Conservation (phyloP, 1,140 invertebrate genomes). For the Apis florea region DNA sequence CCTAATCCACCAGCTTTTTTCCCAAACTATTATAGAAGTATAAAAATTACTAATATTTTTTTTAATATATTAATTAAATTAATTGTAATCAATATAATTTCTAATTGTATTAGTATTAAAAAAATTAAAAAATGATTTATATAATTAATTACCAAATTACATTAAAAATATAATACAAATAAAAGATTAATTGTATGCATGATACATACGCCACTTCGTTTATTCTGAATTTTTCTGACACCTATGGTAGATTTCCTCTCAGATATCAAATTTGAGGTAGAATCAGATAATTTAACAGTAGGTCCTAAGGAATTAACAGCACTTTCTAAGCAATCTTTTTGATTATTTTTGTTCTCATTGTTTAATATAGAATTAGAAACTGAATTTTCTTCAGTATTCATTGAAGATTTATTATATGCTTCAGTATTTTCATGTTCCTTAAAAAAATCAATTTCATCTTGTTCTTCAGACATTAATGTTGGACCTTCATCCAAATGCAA, state of each 20-base stretch:
- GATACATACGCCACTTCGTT: slow-evolving; percentile 84
- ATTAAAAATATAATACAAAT: neutral
- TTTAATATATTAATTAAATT: neutral
- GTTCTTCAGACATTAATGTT: slow-evolving; percentile 77
- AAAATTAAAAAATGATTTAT: neutral
- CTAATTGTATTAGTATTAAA: neutral
- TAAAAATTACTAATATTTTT: neutral
- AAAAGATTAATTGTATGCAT: slow-evolving; percentile 64
- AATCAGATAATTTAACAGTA: slow-evolving; percentile 74
- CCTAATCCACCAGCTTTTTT: slow-evolving; percentile 94
- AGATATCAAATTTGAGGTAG: slow-evolving; percentile 68
- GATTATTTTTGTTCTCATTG: slow-evolving; percentile 37
- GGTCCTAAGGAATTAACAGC: slow-evolving; percentile 65
- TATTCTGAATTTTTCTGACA: slow-evolving; percentile 84
- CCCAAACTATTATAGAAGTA: slow-evolving; percentile 83
- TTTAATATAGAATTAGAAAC: slow-evolving; percentile 46
- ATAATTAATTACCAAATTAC: neutral
- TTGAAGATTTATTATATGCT: slow-evolving; percentile 55
- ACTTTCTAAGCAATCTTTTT: slow-evolving; percentile 46
- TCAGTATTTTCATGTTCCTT: slow-evolving; percentile 84
- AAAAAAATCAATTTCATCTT: slow-evolving; percentile 92
- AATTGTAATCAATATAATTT: too few relatives aligned
- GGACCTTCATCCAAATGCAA: slow-evolving; percentile 82
- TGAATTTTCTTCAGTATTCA: slow-evolving; percentile 59
- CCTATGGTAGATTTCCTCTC: slow-evolving; percentile 88